These are phyloP conservation scores for Octonoba sinensis DNA, from an alignment of 2,888 invertebrate genomes.

Conservation along the genomic window DNA sequence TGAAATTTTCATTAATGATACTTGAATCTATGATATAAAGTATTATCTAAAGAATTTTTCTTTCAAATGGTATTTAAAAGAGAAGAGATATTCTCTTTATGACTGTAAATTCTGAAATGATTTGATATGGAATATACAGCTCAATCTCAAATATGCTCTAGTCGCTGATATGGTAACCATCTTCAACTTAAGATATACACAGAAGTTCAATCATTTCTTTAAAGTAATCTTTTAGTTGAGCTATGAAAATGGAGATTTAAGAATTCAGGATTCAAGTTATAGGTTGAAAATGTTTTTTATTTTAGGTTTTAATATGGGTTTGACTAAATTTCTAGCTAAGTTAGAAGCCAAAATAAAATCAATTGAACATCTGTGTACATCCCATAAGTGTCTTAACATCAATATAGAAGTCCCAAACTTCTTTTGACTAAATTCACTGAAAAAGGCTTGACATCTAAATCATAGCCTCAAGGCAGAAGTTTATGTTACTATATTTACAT, in stretches of 20 bases:
- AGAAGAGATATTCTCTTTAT: too few species aligned
- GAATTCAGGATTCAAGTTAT: too few species aligned
- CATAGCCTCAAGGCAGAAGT: conserved; percentile 15
- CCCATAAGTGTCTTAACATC: not conserved
- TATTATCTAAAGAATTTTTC: too few species aligned
- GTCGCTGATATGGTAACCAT: conserved; percentile 17
- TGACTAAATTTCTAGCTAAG: too few species aligned
- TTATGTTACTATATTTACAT: conserved; percentile 20
- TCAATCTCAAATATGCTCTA: conserved; percentile 11
- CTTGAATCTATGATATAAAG: too few species aligned
- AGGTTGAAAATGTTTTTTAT: too few species aligned
- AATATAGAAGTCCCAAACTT: conserved; percentile 2
- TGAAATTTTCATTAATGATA: too few species aligned
- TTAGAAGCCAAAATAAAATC: too few species aligned
- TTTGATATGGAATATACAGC: conserved; percentile 18
- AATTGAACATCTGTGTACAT: conserved; percentile 7
- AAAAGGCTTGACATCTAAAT: conserved; percentile 11
- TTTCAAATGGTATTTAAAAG: too few species aligned
- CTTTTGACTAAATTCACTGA: conserved; percentile 21
- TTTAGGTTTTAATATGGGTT: too few species aligned
- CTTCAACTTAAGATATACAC: conserved; percentile 11
- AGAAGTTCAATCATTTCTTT: not conserved
- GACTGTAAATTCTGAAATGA: not conserved
- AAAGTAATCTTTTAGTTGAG: too few species aligned
- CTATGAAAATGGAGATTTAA: too few species aligned